Evolutionary conservation across 2,888 invertebrate species (phyloP).

Genomic region (Papilio demoleus): DNA sequence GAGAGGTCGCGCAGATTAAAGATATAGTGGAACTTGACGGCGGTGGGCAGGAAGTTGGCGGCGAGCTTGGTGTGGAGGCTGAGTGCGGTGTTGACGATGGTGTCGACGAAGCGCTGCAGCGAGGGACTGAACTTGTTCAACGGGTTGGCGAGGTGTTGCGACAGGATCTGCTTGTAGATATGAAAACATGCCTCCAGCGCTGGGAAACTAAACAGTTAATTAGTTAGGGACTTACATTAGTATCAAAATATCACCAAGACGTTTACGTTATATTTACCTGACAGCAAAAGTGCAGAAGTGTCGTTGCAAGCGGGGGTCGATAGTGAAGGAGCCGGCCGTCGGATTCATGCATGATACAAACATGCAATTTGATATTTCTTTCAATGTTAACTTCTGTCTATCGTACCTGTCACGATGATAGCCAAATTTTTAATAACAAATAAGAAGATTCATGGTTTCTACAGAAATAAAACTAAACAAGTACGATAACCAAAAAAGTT

Average conservation of each 20-base stretch:
- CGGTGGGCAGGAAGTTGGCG: constrained; percentile 93
- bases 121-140: constrained; percentile 85
- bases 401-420: constrained; percentile 87
- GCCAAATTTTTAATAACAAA: neutral
- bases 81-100: constrained; percentile 88
- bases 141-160: constrained; percentile 88
- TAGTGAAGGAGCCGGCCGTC: constrained; percentile 97
- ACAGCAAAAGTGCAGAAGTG: constrained; percentile 95
- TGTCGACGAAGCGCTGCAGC: constrained; percentile 84
- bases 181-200: constrained; percentile 90
- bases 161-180: constrained; percentile 93
- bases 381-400: constrained; percentile 90
- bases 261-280: constrained; percentile 75
- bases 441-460: neutral
- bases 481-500: neutral
- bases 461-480: neutral
- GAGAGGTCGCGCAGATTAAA: constrained; percentile 96
- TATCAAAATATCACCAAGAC: neutral
- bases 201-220: constrained; percentile 86
- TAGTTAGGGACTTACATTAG: neutral
- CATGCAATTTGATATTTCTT: constrained; percentile 96
- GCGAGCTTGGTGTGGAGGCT: constrained; percentile 90
- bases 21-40: constrained; percentile 96
- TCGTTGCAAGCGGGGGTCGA: constrained; percentile 94
- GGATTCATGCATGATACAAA: constrained; percentile 99